These are phyloP conservation scores for Albula glossodonta DNA, from an alignment of 2,113 vertebrate genomes.

Conservation along the genomic window DNA sequence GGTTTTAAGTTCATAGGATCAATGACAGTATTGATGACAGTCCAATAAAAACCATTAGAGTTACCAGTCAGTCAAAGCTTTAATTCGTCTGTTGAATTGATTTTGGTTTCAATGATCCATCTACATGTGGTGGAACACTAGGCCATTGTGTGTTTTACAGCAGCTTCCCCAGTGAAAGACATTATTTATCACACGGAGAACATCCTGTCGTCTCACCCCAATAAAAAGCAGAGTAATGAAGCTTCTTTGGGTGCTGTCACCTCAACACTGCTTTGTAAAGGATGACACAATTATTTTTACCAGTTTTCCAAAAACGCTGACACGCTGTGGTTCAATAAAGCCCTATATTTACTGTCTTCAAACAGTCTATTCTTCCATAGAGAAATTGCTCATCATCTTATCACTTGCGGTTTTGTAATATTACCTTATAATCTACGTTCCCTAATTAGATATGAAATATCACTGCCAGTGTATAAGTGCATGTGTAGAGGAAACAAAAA, in stretches of 20 bases:
- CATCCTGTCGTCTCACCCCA: slow-evolving; percentile 67
- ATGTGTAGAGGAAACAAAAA: not conserved
- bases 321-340: slow-evolving; percentile 71
- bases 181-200: slow-evolving; percentile 69
- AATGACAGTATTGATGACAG: slow-evolving; percentile 60
- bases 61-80: slow-evolving; percentile 48
- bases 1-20: slow-evolving; percentile 54
- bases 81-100: slow-evolving; percentile 69
- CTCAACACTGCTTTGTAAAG: slow-evolving; percentile 74
- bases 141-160: slow-evolving; percentile 64
- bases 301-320: slow-evolving; percentile 73
- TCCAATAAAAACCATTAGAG: slow-evolving; percentile 66
- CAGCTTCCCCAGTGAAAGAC: slow-evolving; percentile 65
- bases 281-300: slow-evolving; percentile 80
- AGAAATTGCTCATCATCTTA: not conserved
- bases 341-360: slow-evolving; percentile 58
- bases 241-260: slow-evolving; percentile 71
- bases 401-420: not conserved
- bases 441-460: not conserved
- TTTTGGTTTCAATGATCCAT: slow-evolving; percentile 71
- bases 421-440: not conserved
- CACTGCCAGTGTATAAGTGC: not conserved
- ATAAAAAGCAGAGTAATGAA: slow-evolving; percentile 76
- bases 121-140: slow-evolving; percentile 51
- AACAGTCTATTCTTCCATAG: slow-evolving; percentile 26